Evolutionary conservation across 2,888 invertebrate genomes (phyloP), one percentile per base, ranked within the genome.

Genomic region (Agrotis exclamationis): DNA sequence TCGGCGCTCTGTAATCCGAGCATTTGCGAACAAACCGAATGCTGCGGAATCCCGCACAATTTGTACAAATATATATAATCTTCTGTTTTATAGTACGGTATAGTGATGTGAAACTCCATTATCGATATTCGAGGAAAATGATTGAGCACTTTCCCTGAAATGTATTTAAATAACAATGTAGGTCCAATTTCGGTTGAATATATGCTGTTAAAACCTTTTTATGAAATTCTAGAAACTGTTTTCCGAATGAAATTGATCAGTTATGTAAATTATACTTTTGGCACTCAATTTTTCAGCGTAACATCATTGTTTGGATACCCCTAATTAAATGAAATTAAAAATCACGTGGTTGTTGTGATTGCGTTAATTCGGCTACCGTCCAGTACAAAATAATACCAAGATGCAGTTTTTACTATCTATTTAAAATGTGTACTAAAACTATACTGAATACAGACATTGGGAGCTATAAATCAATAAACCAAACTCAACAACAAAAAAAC

Each of bases 1-100:
- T 45, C 79, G 45, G 47, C n/a, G 28, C 16, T 57, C 20, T 13
- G 76, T 83, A 84, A 84, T 82, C 70, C 58, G 59, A 84, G 66
- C 62, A 63, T 22, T n/a, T 76, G 63, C 59, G 62, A 56, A 69
- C 22, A 56, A 59, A 51, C 22, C n/a, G 47, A 67, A 44, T 45
- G 39, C 44, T 62, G 50, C n/a, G 58, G 57, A 65, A 65, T 63
- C 62, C 74, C 57, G 53, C 62, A n/a, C 51, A 74, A 74, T 45
- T 54, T 74, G 47, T 59, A 48, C 48, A 20, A 20, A 6, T 39
- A 39, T 39, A 39, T 48, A 57, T 13, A 64, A 33, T 60, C 24
- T 64, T 58, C 51, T 51, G 9, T 45, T 44, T 20, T 45, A 63
- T 33, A 39, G 20, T 2, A 45, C n/a, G 33, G 16, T 50, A 3